phyloP scores from a whole-genome alignment of 2,113 vertebrate genomes.

The Menidia beryllina region DNA sequence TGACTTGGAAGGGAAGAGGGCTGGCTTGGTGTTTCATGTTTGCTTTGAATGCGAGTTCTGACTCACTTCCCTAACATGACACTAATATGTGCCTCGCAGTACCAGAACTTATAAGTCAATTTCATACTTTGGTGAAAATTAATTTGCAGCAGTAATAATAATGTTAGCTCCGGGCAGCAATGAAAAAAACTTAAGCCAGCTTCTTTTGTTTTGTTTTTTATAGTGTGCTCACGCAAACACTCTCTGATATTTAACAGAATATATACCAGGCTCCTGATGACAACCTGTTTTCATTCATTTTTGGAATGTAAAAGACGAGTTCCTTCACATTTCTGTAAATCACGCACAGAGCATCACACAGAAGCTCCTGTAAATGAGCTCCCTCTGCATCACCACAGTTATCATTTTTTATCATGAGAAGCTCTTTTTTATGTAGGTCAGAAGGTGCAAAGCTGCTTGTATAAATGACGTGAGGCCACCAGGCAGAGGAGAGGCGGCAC shows the following conservation, averaged over 20 bases:
- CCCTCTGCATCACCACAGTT: conserved; percentile 19
- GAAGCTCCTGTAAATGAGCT: neutral
- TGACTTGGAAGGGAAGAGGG: neutral
- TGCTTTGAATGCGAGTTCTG: conserved; percentile 16
- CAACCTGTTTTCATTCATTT: conserved; percentile 34
- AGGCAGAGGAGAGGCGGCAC: conserved; percentile 17
- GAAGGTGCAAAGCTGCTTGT: conserved; percentile 51
- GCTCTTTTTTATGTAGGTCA: conserved; percentile 59
- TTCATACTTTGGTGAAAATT: neutral
- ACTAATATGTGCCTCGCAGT: conserved; percentile 20
- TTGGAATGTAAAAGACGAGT: conserved; percentile 14
- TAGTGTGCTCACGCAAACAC: neutral
- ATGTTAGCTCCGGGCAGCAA: neutral
- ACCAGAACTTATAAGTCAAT: conserved; percentile 8
- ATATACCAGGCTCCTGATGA: neutral
- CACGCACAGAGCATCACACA: neutral
- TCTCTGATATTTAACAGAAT: conserved; percentile 14
- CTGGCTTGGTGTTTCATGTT: conserved; percentile 1
- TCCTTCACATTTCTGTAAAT: neutral
- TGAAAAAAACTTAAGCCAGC: conserved; percentile 24
- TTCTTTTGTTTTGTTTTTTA: conserved; percentile 5
- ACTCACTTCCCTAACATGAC: conserved; percentile 26
- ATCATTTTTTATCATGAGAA: conserved; percentile 24
- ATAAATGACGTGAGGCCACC: conserved; percentile 39
- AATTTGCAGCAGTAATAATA: conserved; percentile 13